Percentiles rank a stretch among this genome's conserved stretches.
phyloP scores from a whole-genome alignment of 2,797 vertebrate species.

The Octomys mimax region DNA sequence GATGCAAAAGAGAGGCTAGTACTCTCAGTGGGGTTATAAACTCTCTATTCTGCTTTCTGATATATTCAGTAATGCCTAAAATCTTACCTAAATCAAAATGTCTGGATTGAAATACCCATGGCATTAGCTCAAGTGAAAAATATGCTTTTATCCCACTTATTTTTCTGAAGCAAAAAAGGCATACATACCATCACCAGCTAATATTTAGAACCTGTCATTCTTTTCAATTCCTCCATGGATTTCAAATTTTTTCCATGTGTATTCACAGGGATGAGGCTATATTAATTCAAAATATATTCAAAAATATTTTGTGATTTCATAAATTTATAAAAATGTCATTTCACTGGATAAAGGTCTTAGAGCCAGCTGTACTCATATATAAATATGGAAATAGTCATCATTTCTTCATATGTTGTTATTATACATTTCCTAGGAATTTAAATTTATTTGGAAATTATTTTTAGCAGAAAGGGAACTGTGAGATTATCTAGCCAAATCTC shows the following conservation, averaged over 20 bases:
- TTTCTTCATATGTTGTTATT: not conserved
- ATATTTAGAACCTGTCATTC: not conserved
- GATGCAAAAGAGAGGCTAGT: not conserved
- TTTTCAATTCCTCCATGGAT: not conserved
- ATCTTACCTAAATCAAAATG: conserved; percentile 45
- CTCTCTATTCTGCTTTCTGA: conserved; percentile 45
- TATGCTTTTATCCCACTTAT: not conserved
- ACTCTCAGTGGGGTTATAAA: not conserved
- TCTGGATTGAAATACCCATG: not conserved
- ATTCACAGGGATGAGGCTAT: not conserved
- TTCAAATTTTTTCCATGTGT: not conserved
- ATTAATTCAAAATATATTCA: conserved; percentile 28
- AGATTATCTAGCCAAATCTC: not conserved
- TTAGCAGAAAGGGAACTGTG: not conserved
- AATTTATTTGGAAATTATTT: conserved; percentile 46
- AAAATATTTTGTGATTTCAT: not conserved
- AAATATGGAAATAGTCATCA: conserved; percentile 26
- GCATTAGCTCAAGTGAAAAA: not conserved
- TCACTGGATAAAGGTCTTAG: not conserved
- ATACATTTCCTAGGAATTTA: conserved; percentile 26
- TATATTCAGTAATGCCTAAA: conserved; percentile 27
- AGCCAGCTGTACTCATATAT: not conserved
- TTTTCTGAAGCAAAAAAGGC: conserved; percentile 27
- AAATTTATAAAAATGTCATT: conserved; percentile 43
- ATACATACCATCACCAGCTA: not conserved